Percentiles rank a stretch among this genome's conserved stretches.
These are phyloP conservation scores for Rapana venosa DNA, from an alignment of 2,888 invertebrate species.

Conservation along the genomic window DNA sequence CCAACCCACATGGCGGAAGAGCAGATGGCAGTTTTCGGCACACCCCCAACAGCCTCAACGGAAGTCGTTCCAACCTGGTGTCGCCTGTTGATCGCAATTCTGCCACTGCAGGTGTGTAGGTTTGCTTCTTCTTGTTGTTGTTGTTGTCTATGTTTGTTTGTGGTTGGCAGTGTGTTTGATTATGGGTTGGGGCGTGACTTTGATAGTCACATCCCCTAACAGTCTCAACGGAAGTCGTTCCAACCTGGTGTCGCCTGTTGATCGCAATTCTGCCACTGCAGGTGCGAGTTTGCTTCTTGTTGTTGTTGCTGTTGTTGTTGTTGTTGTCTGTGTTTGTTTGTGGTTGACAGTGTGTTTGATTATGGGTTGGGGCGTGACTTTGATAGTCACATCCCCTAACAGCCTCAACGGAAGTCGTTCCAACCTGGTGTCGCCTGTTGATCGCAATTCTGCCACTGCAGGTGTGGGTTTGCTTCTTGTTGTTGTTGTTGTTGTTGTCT, in stretches of 20 bases:
- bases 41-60: conserved; percentile 33
- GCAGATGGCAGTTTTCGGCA: conserved; percentile 27
- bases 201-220: conserved; percentile 8
- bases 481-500: background rate
- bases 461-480: too few relatives aligned
- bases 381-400: conserved; percentile 8
- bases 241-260: conserved; percentile 42
- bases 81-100: conserved; percentile 31
- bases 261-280: background rate
- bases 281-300: too few relatives aligned
- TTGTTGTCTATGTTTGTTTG: background rate
- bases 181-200: background rate
- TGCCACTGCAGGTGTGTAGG: background rate
- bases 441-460: background rate
- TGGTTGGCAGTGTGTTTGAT: background rate
- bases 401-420: conserved; percentile 46
- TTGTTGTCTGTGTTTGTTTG: background rate
- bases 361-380: background rate
- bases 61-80: conserved; percentile 47
- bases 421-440: conserved; percentile 42
- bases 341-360: background rate
- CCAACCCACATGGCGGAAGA: background rate
- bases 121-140: too few relatives aligned
- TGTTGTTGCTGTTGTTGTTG: too few relatives aligned
- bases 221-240: conserved; percentile 46